Base-by-base conservation (phyloP, 2,797 vertebrate genomes). In the Pyrrhura leucotis region DNA sequence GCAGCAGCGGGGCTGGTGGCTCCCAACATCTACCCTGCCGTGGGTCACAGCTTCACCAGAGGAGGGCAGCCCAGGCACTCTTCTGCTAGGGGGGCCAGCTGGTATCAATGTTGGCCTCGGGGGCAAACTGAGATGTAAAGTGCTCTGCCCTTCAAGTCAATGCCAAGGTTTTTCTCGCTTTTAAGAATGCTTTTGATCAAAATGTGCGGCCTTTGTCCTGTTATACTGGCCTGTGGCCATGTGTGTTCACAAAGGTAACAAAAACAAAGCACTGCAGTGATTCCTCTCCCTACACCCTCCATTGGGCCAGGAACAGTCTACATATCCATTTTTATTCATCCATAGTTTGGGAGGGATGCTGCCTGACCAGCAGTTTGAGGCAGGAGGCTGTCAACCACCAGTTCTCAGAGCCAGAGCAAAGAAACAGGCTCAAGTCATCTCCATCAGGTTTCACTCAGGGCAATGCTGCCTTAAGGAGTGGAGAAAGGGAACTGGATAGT, bases 181-280 rank as follows among this genome's bases (percentile, higher is more conserved):
- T 63, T 74, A 73, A 71, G 56, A 76, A 63, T 6, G 9, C 39
- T 69, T 76, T 67, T 89, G 21, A 44, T 53, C 35, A 89, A 77
- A 89, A 67, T 4, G 13, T 0, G 0, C 35, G 67, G 69, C 22
- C 31, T 20, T 25, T 23, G 35, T 35, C 53, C n/a, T 48, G 10
- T 63, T 9, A 8, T 10, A 54, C 12, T 29, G n/a, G 13, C 40
- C 39, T 20, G 10, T 0, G 1, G 54, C 67, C 0, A 0, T 0
- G 0, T 7, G 2, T 23, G 28, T 40, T 74, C 4, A 8, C 56
- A 81, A 79, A 66, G 22, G 33, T 47, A 77, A 65, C 20, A 47
- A 26, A 65, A 84, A 79, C 28, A 8, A 63, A 83, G 33, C 17
- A 44, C 29, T 0, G 1, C 8, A 23, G 33, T 31, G 25, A 33